Evolutionary conservation across 2,888 invertebrate genomes (phyloP).

Genomic region (Geophilus truncorum): DNA sequence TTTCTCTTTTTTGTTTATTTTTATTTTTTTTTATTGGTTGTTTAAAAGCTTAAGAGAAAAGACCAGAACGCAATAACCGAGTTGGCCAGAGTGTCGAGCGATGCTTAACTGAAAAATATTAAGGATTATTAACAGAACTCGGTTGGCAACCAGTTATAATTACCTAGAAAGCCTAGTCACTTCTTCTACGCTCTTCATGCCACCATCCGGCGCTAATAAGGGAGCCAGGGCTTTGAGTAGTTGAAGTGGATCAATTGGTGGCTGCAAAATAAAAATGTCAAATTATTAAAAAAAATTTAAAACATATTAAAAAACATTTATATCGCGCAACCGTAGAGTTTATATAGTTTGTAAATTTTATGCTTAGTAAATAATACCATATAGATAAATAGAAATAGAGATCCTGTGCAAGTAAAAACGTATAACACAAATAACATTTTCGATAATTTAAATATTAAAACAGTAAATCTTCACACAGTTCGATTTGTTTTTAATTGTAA

Average conservation of each 20-base stretch:
- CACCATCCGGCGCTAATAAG: slow-evolving; percentile 71
- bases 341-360: no score
- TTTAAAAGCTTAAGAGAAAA: background rate
- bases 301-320: no score
- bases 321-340: no score
- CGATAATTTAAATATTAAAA: no score
- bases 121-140: background rate
- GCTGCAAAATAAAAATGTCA: slow-evolving; percentile 56
- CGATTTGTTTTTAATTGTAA: no score
- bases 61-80: background rate
- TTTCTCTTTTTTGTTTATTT: background rate
- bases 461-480: no score
- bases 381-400: no score
- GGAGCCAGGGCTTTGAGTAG: slow-evolving; percentile 83
- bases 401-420: no score
- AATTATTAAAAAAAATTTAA: no score
- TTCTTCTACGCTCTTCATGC: slow-evolving; percentile 80
- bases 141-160: slow-evolving; percentile 46
- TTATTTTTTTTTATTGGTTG: background rate
- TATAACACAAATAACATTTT: no score
- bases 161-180: slow-evolving; percentile 81
- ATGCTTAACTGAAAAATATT: slow-evolving; percentile 5
- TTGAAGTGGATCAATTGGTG: slow-evolving; percentile 85
- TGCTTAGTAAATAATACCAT: no score
- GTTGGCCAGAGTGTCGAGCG: background rate